phyloP scores from a whole-genome alignment of 1,140 invertebrate genomes.

The Apis florea region DNA sequence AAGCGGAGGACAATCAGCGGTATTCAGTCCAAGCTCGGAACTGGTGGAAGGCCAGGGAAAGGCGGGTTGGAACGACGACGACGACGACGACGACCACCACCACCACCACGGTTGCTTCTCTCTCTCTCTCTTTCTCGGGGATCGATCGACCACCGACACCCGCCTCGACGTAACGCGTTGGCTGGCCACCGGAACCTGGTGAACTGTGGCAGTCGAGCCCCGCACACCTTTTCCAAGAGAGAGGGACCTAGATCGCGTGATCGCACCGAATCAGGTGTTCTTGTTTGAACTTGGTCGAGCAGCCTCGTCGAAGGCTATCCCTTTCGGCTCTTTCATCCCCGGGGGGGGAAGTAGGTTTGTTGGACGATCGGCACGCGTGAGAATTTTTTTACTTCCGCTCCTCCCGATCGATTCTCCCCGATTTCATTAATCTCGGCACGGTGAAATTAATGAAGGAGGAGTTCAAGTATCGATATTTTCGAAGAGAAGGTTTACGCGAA shows the following conservation, averaged over 20 bases:
- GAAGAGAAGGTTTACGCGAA: too few relatives aligned
- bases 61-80: conserved; percentile 30
- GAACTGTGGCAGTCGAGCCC: conserved; percentile 64
- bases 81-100: conserved; percentile 25
- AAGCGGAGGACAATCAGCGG: conserved; percentile 76
- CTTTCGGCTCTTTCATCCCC: neutral
- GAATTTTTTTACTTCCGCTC: too few relatives aligned
- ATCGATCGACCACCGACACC: conserved; percentile 63
- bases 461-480: too few relatives aligned
- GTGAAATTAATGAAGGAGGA: too few relatives aligned
- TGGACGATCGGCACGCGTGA: neutral
- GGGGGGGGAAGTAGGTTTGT: neutral
- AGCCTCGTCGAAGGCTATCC: neutral
- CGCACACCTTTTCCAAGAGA: conserved; percentile 38
- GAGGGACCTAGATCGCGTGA: conserved; percentile 36
- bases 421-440: too few relatives aligned
- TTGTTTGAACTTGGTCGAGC: neutral
- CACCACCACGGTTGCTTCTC: conserved; percentile 41
- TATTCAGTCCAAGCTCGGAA: conserved; percentile 74
- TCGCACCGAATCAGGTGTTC: conserved; percentile 22
- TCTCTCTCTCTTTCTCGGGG: neutral
- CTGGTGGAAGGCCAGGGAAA: conserved; percentile 66
- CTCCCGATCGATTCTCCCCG: too few relatives aligned
- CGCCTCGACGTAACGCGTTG: conserved; percentile 59
- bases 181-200: conserved; percentile 60